Conservation (phyloP, 2,113 vertebrate genomes). For the Cebidichthys violaceus region DNA sequence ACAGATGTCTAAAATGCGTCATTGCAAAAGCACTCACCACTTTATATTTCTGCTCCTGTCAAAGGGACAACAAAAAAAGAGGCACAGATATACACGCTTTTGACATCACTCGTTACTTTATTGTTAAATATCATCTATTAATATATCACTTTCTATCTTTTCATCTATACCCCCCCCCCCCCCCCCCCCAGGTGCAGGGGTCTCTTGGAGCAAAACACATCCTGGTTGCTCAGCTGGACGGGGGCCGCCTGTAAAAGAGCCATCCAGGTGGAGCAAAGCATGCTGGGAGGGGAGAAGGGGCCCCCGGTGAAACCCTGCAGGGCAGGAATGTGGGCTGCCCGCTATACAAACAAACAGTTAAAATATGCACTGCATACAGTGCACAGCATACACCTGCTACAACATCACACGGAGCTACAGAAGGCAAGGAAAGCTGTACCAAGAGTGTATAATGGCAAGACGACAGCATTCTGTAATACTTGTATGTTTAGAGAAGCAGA, state of each 20-base stretch:
- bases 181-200: not conserved
- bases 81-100: not conserved
- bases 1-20: not conserved
- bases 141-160: conserved; percentile 38
- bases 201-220: conserved; percentile 26
- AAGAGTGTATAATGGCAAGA: not conserved
- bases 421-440: not conserved
- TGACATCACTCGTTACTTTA: conserved; percentile 47
- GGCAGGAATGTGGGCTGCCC: conserved; percentile 69
- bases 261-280: conserved; percentile 66
- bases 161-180: not conserved
- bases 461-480: not conserved
- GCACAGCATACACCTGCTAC: conserved; percentile 61
- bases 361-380: conserved; percentile 35
- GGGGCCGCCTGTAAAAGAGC: conserved; percentile 29
- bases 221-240: conserved; percentile 57
- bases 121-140: conserved; percentile 37
- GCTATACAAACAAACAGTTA: conserved; percentile 64
- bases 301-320: conserved; percentile 37
- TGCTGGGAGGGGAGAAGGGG: conserved; percentile 54
- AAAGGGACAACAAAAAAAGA: not conserved
- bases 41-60: not conserved
- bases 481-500: conserved; percentile 7
- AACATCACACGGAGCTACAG: conserved; percentile 39
- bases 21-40: not conserved